Evolutionary conservation across 2,888 invertebrate genomes (phyloP).

Genomic region (Melanostoma scalare): DNA sequence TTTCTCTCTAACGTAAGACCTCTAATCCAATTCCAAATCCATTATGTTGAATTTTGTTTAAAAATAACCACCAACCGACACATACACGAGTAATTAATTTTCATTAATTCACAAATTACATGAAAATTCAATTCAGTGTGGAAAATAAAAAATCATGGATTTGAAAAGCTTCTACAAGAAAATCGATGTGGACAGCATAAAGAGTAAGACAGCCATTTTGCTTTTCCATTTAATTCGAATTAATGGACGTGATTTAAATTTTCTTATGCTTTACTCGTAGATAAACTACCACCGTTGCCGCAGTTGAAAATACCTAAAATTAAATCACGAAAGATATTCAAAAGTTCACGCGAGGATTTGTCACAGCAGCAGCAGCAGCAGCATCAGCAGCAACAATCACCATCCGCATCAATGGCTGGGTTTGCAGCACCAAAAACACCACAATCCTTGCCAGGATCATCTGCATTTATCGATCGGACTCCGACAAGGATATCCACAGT

Average conservation of each 20-base stretch:
- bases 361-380: conserved; percentile 5
- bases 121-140: conserved; percentile 44
- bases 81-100: conserved; percentile 27
- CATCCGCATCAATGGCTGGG: conserved; percentile 13
- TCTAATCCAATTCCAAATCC: conserved; percentile 3
- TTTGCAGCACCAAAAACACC: conserved; percentile 32
- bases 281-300: conserved; percentile 77
- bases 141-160: conserved; percentile 76
- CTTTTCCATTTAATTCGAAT: conserved; percentile 32
- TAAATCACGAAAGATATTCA: conserved; percentile 79
- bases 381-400: conserved; percentile 10
- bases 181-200: conserved; percentile 78
- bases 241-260: conserved; percentile 34
- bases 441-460: conserved; percentile 65
- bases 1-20: conserved; percentile 16
- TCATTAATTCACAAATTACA: conserved; percentile 32
- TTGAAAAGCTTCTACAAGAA: conserved; percentile 79
- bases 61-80: conserved; percentile 5
- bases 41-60: conserved; percentile 8
- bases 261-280: conserved; percentile 73
- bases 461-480: conserved; percentile 79
- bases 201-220: conserved; percentile 75
- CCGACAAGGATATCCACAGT: conserved; percentile 80
- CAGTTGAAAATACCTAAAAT: conserved; percentile 79
- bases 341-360: conserved; percentile 76